Conservation (phyloP, 2,797 vertebrate species). For the Paratrypauchen microcephalus region DNA sequence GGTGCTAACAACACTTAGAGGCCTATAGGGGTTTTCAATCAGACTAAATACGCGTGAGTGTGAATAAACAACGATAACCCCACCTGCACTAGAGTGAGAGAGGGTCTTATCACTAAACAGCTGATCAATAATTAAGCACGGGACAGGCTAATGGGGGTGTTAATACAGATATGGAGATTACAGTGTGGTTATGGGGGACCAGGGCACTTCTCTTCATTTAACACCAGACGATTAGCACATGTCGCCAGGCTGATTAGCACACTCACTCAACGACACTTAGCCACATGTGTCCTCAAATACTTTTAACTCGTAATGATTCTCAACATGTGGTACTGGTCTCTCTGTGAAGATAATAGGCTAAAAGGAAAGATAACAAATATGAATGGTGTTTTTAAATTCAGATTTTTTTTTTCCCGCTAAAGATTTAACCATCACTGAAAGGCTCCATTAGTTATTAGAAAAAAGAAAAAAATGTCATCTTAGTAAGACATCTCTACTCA, state of each 20-base stretch:
- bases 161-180: conserved; percentile 66
- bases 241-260: conserved; percentile 46
- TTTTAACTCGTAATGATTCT: neutral
- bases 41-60: conserved; percentile 24
- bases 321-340: neutral
- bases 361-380: neutral
- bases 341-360: neutral
- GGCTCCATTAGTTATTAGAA: neutral
- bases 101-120: conserved; percentile 68
- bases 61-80: conserved; percentile 50
- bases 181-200: conserved; percentile 40
- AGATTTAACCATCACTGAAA: neutral
- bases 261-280: conserved; percentile 29
- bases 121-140: conserved; percentile 78
- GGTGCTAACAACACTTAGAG: conserved; percentile 37
- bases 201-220: conserved; percentile 58
- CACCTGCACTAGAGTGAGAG: conserved; percentile 26
- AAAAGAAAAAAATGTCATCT: too few species aligned
- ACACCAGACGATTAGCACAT: conserved; percentile 52
- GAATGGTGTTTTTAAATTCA: neutral
- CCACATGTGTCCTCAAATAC: conserved; percentile 1
- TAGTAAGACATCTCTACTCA: too few species aligned
- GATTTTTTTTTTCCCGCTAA: neutral
- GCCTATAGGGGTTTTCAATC: conserved; percentile 36
- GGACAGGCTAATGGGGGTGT: conserved; percentile 72